These are phyloP conservation scores for Neoitamus cyanurus DNA, from an alignment of 2,888 invertebrate species.

Conservation along the genomic window DNA sequence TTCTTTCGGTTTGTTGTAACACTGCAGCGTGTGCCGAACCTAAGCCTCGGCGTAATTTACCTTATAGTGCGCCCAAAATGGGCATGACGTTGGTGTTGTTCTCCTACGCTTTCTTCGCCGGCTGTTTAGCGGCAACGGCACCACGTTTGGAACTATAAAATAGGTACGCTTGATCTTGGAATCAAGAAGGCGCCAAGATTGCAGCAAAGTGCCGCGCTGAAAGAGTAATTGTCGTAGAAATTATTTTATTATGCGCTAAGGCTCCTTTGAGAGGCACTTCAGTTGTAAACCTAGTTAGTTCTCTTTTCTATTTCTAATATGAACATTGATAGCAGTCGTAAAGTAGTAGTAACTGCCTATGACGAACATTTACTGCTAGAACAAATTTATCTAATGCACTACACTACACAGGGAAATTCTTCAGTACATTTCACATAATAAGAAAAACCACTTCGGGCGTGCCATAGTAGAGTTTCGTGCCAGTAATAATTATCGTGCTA, in stretches of 20 bases:
- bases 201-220: not conserved
- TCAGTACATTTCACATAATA: too few species aligned
- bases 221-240: not conserved
- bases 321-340: too few species aligned
- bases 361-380: too few species aligned
- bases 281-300: too few species aligned
- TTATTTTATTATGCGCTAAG: not conserved
- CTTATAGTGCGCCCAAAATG: not conserved
- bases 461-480: too few species aligned
- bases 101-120: not conserved
- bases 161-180: not conserved
- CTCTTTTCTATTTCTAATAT: too few species aligned
- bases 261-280: not conserved
- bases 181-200: not conserved
- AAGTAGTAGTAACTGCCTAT: too few species aligned
- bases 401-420: too few species aligned
- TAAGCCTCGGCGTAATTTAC: not conserved
- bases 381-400: too few species aligned
- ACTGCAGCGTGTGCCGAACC: not conserved
- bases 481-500: too few species aligned
- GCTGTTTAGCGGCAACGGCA: not conserved
- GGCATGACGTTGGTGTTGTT: not conserved
- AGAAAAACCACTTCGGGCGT: too few species aligned
- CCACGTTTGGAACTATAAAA: not conserved
- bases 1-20: too few species aligned